Conservation (phyloP, 2,888 invertebrate species). For the Conus canariensis region DNA sequence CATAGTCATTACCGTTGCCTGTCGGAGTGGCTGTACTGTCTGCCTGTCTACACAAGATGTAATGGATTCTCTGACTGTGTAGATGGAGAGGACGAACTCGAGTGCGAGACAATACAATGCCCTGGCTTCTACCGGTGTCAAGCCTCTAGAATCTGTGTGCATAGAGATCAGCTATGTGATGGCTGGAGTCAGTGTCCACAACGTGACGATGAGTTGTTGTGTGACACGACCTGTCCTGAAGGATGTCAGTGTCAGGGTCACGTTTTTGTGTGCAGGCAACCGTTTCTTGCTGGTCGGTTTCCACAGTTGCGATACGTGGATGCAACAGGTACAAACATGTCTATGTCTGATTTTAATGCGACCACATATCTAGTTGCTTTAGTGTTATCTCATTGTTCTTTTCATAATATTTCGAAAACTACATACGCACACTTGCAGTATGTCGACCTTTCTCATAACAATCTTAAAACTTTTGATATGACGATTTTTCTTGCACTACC, state of each 20-base stretch:
- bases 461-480: not conserved
- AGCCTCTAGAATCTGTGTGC: not conserved
- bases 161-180: conserved; percentile 17
- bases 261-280: not conserved
- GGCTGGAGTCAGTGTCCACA: conserved; percentile 27
- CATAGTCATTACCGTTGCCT: not conserved
- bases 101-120: not conserved
- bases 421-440: not conserved
- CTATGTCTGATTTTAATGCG: not conserved
- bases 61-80: conserved; percentile 20
- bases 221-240: conserved; percentile 6
- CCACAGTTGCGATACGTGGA: not conserved
- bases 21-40: not conserved
- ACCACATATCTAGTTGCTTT: not conserved
- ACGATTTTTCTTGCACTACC: not conserved
- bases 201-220: not conserved
- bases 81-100: not conserved
- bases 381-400: not conserved
- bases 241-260: conserved; percentile 19
- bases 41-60: conserved; percentile 1
- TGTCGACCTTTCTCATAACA: not conserved
- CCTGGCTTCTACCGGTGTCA: conserved; percentile 2
- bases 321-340: not conserved
- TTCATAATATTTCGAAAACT: not conserved
- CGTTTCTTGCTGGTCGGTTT: not conserved